phyloP scores from a whole-genome alignment of 2,888 invertebrate species.

The Caenorhabditis becei region DNA sequence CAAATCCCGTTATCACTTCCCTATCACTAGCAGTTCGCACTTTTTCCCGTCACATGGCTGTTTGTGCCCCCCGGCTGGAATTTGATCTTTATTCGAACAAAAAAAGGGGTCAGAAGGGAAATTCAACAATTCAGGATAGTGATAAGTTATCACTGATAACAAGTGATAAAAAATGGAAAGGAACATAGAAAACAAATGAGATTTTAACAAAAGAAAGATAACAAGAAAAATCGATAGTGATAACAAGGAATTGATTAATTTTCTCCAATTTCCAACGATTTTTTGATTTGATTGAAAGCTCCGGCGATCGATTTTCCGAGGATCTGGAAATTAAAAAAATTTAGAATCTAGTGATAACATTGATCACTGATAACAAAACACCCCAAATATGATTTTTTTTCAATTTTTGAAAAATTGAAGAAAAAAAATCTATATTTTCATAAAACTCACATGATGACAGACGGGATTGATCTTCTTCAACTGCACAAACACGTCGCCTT shows the following conservation, averaged over 20 bases:
- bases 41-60: too few species aligned
- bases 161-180: slow-evolving; percentile 3
- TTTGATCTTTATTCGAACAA: too few species aligned
- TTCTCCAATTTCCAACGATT: slow-evolving; percentile 33
- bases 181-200: background rate
- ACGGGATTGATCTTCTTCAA: slow-evolving; percentile 57
- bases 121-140: background rate
- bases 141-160: background rate
- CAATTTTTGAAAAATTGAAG: too few species aligned
- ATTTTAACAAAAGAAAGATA: slow-evolving; percentile 4
- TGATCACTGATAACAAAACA: too few species aligned
- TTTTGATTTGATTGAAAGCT: slow-evolving; percentile 36
- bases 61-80: too few species aligned
- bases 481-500: slow-evolving; percentile 32
- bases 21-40: too few species aligned
- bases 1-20: too few species aligned
- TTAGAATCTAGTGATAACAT: too few species aligned
- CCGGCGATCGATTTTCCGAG: slow-evolving; percentile 46
- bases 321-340: slow-evolving; percentile 37
- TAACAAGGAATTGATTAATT: too few species aligned
- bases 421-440: background rate
- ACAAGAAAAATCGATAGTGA: background rate
- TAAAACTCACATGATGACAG: slow-evolving; percentile 51
- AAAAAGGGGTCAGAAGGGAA: too few species aligned
- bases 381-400: too few species aligned